These are phyloP conservation scores for Columba guinea DNA, from an alignment of 2,797 vertebrate species.

Conservation along the genomic window DNA sequence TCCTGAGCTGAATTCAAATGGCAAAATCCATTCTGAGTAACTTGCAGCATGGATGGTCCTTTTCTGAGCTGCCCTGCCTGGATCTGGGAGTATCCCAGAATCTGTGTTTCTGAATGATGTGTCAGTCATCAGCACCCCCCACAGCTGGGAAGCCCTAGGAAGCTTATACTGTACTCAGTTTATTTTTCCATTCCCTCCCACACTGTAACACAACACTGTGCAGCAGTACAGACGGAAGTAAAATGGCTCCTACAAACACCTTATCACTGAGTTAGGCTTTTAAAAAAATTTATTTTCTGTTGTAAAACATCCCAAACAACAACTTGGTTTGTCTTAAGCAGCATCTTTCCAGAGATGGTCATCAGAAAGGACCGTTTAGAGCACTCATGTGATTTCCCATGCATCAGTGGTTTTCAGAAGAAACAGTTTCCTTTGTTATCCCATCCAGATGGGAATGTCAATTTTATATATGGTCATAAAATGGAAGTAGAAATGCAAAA, in stretches of 20 bases:
- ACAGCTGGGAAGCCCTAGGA: background rate
- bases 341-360: background rate
- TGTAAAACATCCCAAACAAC: background rate
- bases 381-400: background rate
- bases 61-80: background rate
- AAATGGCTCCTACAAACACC: background rate
- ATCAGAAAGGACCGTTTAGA: background rate
- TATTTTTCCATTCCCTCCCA: conserved; percentile 3
- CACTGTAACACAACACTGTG: background rate
- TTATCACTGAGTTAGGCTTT: background rate
- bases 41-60: background rate
- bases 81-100: background rate
- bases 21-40: background rate
- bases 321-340: background rate
- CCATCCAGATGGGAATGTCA: background rate
- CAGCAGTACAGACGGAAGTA: background rate
- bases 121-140: background rate
- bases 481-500: background rate
- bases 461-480: background rate
- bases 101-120: background rate
- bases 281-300: too few relatives aligned
- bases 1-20: background rate
- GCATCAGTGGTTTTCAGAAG: background rate
- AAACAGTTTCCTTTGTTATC: background rate
- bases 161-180: background rate